Evolutionary conservation across 2,888 invertebrate species (phyloP).

Genomic region (Hydroisotoma schaefferi): DNA sequence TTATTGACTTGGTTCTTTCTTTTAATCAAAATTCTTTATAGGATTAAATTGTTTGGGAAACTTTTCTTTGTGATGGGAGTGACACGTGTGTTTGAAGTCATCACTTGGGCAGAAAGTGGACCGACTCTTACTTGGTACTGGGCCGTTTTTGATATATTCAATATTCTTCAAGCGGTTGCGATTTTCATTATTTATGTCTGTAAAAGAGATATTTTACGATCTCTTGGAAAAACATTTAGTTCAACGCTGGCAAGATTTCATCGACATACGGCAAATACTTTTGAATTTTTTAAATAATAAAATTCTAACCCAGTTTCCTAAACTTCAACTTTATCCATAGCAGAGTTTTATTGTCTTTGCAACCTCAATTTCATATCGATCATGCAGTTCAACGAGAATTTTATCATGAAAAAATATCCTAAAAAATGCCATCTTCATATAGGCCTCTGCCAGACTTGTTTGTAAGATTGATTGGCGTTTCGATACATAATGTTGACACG

Average conservation of each 20-base stretch:
- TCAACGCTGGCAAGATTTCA: background rate
- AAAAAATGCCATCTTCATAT: too few relatives aligned
- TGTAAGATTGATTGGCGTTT: too few relatives aligned
- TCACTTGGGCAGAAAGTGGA: conserved; percentile 36
- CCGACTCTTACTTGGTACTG: conserved; percentile 41
- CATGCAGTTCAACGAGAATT: too few relatives aligned
- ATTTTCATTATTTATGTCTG: conserved; percentile 47
- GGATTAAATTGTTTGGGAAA: conserved; percentile 42
- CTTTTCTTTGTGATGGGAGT: conserved; percentile 46
- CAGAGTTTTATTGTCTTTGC: too few relatives aligned
- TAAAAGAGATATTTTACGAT: conserved; percentile 40
- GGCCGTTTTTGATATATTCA: conserved; percentile 43
- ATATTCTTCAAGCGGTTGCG: conserved; percentile 44
- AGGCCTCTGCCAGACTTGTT: too few relatives aligned
- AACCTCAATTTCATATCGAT: too few relatives aligned
- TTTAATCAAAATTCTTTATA: too few relatives aligned
- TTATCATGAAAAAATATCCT: too few relatives aligned
- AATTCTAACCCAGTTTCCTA: background rate
- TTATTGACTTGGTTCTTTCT: too few relatives aligned
- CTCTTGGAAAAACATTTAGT: conserved; percentile 16
- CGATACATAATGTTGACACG: too few relatives aligned
- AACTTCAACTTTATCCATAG: background rate
- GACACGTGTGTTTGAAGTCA: conserved; percentile 42
- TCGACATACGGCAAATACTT: too few relatives aligned
- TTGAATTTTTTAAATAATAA: too few relatives aligned